These are phyloP conservation scores for Folsomia candida DNA, from an alignment of 2,888 invertebrate species.

Conservation along the genomic window DNA sequence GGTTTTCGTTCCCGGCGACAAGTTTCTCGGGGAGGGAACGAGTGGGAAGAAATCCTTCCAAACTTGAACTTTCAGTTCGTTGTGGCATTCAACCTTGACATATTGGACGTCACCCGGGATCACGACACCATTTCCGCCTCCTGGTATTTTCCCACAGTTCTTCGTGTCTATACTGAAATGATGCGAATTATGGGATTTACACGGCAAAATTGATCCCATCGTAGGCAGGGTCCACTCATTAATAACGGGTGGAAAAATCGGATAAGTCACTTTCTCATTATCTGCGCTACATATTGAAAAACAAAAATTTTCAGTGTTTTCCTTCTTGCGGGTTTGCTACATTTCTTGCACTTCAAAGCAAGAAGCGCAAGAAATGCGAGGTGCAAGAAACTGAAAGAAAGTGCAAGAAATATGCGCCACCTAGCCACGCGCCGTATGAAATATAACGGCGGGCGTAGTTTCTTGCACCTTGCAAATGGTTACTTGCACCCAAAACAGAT, in stretches of 20 bases:
- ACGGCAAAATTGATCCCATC: too few relatives aligned
- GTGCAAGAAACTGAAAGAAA: too few relatives aligned
- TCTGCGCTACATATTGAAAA: too few relatives aligned
- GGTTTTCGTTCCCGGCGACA: constrained; percentile 18
- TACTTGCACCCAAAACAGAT: constrained; percentile 9
- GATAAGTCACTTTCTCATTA: too few relatives aligned
- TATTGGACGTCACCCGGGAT: constrained; percentile 26
- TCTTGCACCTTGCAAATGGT: neutral
- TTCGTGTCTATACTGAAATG: constrained; percentile 19
- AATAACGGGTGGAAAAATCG: too few relatives aligned
- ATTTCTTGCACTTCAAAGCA: too few relatives aligned
- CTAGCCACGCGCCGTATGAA: too few relatives aligned
- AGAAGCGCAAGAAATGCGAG: too few relatives aligned
- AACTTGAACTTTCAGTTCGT: constrained; percentile 27
- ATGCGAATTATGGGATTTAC: too few relatives aligned
- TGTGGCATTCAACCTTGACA: constrained; percentile 40
- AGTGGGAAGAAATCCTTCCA: constrained; percentile 31
- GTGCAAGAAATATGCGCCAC: too few relatives aligned
- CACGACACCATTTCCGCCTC: neutral
- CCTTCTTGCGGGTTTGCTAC: neutral
- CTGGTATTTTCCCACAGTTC: constrained; percentile 29
- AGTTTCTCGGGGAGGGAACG: constrained; percentile 25
- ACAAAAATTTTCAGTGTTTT: neutral
- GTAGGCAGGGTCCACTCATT: too few relatives aligned
- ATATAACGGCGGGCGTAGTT: too few relatives aligned